Percentiles rank a stretch among this genome's conserved stretches.
Evolutionary conservation across 2,113 vertebrate genomes (phyloP).

Genomic region (Brienomyrus brachyistius): DNA sequence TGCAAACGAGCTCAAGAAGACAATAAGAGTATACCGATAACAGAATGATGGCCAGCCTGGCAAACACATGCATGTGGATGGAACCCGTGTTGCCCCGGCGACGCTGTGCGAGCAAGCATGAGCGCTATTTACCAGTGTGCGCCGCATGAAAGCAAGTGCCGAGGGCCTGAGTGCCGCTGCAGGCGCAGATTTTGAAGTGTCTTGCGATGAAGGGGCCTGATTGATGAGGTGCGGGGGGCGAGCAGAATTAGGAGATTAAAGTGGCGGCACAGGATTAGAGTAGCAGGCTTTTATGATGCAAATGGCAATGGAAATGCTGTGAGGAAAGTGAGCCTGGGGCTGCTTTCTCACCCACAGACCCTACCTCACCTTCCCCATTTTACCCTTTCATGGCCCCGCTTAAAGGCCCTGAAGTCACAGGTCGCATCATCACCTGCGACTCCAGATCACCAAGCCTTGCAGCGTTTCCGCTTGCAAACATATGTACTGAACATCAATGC

Average conservation of each 20-base stretch:
- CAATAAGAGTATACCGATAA: not conserved
- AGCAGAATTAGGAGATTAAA: slow-evolving; percentile 62
- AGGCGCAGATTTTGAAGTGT: slow-evolving; percentile 17
- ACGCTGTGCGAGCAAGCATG: not conserved
- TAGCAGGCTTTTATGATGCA: slow-evolving; percentile 54
- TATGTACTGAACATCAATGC: not conserved
- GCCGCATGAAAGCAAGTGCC: not conserved
- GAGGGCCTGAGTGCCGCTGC: not conserved
- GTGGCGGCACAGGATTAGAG: slow-evolving; percentile 54
- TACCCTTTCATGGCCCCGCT: slow-evolving; percentile 9
- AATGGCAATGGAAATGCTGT: slow-evolving; percentile 51
- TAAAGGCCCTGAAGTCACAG: not conserved
- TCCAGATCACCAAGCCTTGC: not conserved
- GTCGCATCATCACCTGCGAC: not conserved
- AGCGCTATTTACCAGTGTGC: not conserved
- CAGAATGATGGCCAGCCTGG: not conserved
- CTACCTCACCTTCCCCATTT: slow-evolving; percentile 17
- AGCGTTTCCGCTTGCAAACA: not conserved
- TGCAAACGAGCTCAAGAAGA: not conserved
- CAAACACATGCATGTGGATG: not conserved
- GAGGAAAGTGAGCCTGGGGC: slow-evolving; percentile 28
- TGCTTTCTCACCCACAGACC: slow-evolving; percentile 35
- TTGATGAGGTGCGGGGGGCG: slow-evolving; percentile 33
- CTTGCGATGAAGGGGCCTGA: slow-evolving; percentile 14
- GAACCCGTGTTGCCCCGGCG: not conserved